phyloP scores from a whole-genome alignment of 2,888 invertebrate genomes.

The Drosophila quasianomalipes region DNA sequence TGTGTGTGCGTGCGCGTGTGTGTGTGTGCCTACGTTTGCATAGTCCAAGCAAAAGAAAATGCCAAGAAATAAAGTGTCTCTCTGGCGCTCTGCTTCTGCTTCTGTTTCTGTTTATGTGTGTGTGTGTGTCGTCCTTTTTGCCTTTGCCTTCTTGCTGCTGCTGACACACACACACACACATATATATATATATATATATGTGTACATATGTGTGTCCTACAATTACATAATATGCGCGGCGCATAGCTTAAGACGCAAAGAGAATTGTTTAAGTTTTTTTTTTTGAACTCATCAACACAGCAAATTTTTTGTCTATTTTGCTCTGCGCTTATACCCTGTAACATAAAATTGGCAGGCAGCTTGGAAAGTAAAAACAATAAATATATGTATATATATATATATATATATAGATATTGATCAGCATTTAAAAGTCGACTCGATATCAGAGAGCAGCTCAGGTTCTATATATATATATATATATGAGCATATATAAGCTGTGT shows the following conservation, averaged over 20 bases:
- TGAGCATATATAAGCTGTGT: not conserved
- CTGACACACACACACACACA: slow-evolving; percentile 18
- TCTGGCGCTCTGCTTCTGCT: slow-evolving; percentile 37
- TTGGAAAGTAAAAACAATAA: not conserved
- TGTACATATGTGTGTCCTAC: slow-evolving; percentile 56
- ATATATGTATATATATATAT: not conserved
- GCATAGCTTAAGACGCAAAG: slow-evolving; percentile 59
- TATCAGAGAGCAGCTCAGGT: not conserved
- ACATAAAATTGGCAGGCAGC: not conserved
- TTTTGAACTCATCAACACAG: slow-evolving; percentile 31
- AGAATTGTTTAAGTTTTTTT: slow-evolving; percentile 58
- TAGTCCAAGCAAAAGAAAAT: slow-evolving; percentile 64
- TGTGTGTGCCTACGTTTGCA: slow-evolving; percentile 35
- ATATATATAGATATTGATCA: not conserved
- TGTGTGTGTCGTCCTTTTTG: slow-evolving; percentile 43
- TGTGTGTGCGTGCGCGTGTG: slow-evolving; percentile 28
- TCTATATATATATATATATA: not conserved
- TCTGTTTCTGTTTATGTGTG: slow-evolving; percentile 18
- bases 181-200: slow-evolving; percentile 8
- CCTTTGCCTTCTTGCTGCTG: slow-evolving; percentile 16
- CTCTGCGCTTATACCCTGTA: not conserved
- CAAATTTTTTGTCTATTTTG: slow-evolving; percentile 9
- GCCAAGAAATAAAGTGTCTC: slow-evolving; percentile 79
- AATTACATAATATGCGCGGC: slow-evolving; percentile 80
- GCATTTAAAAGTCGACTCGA: not conserved